These are phyloP conservation scores for Ceratina japonica DNA, from an alignment of 1,140 invertebrate species.

Conservation along the genomic window DNA sequence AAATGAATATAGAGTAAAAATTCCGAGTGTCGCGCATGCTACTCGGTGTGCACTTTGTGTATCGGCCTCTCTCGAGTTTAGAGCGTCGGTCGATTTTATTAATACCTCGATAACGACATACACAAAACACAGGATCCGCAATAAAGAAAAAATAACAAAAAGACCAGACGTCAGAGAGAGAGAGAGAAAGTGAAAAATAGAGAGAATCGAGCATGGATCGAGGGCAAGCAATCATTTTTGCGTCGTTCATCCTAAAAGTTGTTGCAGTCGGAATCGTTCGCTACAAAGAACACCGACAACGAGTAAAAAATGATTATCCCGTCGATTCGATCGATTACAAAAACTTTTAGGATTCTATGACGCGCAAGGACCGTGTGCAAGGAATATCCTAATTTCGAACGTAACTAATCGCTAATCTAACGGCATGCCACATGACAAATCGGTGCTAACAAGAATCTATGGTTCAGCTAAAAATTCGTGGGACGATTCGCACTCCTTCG, in stretches of 20 bases:
- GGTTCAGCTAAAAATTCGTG: neutral
- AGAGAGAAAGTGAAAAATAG: slow-evolving; percentile 1
- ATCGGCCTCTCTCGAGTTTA: slow-evolving; percentile 18
- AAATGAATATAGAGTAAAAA: slow-evolving; percentile 17
- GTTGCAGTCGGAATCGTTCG: neutral
- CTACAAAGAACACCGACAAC: no score
- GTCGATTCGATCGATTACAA: neutral
- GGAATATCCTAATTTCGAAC: neutral
- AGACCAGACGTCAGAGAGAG: neutral
- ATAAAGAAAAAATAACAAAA: neutral
- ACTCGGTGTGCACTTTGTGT: slow-evolving; percentile 37
- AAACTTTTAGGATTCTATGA: neutral
- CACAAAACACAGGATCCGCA: neutral
- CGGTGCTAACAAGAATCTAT: neutral
- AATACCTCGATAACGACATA: neutral
- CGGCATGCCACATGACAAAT: neutral
- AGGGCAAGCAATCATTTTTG: neutral
- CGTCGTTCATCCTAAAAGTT: neutral
- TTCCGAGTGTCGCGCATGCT: slow-evolving; percentile 51
- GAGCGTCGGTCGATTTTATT: neutral
- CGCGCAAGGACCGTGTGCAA: no score
- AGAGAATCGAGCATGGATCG: slow-evolving; percentile 9
- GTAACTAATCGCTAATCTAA: neutral
- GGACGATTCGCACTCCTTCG: neutral
- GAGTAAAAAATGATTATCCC: no score